These are phyloP conservation scores for Ichneumon xanthorius DNA, from an alignment of 2,888 invertebrate species.

Conservation along the genomic window DNA sequence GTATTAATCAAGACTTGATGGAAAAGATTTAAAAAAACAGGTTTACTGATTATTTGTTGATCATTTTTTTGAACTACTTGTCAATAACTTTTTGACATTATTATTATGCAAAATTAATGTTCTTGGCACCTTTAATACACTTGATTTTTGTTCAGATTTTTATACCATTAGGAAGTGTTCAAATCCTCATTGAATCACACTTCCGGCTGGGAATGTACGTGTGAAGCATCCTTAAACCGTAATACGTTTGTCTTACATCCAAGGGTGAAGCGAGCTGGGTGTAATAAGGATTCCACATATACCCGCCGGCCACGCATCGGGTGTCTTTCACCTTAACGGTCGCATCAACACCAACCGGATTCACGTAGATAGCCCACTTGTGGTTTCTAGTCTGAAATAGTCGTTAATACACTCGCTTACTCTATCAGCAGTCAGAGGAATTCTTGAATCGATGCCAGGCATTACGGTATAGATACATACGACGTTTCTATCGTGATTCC, in stretches of 20 bases:
- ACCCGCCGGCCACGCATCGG: conserved; percentile 96
- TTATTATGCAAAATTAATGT: too few species aligned
- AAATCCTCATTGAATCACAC: too few species aligned
- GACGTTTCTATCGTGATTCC: conserved; percentile 92
- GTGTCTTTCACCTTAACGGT: conserved; percentile 92
- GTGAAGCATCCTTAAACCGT: neutral
- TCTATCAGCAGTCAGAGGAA: conserved; percentile 37
- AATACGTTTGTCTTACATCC: conserved; percentile 87
- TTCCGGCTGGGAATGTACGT: too few species aligned
- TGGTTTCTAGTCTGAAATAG: conserved; percentile 91
- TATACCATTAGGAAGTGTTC: too few species aligned
- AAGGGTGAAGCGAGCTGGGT: conserved; percentile 96
- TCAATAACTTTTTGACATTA: too few species aligned
- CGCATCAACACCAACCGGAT: conserved; percentile 96
- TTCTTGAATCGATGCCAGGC: conserved; percentile 55
- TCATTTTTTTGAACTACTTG: neutral
- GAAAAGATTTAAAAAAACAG: too few species aligned
- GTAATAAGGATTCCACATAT: conserved; percentile 96
- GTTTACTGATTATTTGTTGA: neutral
- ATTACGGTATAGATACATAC: conserved; percentile 84
- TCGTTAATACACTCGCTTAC: conserved; percentile 50
- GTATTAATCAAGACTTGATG: neutral
- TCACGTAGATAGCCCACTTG: conserved; percentile 96
- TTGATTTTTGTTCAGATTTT: too few species aligned
- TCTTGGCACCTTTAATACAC: too few species aligned